Evolutionary conservation across 1,140 invertebrate genomes (phyloP), one percentile per base, ranked within the genome.

Genomic region (Tenebrio molitor): DNA sequence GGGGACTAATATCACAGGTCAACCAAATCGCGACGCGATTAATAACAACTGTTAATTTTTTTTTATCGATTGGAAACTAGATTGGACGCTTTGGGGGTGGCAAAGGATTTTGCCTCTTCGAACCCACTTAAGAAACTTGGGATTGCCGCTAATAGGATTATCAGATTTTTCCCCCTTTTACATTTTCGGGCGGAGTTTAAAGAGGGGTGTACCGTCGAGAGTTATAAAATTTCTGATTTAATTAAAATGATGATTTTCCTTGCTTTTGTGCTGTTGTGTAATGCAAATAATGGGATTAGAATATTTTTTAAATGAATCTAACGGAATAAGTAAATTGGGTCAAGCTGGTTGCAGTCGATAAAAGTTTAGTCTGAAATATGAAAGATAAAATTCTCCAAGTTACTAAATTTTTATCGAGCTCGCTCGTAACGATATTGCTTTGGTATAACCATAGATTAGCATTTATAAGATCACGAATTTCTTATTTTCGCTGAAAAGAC

Each of bases 281-380:
- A n/a, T n/a, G n/a, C n/a, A 6, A n/a, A n/a, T n/a, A 16, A 15
- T 42, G 15, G 15, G 17, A 42, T 42, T 42, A 42, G 17, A 42
- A 42, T 50, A 8, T 50, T 21, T 50, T 7, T 50, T 19, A 44
- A 44, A 16, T 7, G 2, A 14, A 21, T 21, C 21, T 21, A 17
- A 17, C 6, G 17, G 16, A 50, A 50, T 19, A 19, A 50, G n/a
- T 50, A 50, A 50, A 19, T 16, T 21, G 44, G 44, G 44, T 50
- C 44, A 50, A 50, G 44, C 44, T 50, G 44, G 16, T 50, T 21
- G 17, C 17, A 17, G 15, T 50, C 44, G 44, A 50, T 50, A 50
- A 50, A 50, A 50, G 15, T 42, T 50, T 50, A 50, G 44, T 50
- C 44, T 50, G 44, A 50, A 50, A 50, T 50, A 50, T 50, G 15